phyloP scores from a whole-genome alignment of 2,888 invertebrate species.

The Drosophila limbata region DNA sequence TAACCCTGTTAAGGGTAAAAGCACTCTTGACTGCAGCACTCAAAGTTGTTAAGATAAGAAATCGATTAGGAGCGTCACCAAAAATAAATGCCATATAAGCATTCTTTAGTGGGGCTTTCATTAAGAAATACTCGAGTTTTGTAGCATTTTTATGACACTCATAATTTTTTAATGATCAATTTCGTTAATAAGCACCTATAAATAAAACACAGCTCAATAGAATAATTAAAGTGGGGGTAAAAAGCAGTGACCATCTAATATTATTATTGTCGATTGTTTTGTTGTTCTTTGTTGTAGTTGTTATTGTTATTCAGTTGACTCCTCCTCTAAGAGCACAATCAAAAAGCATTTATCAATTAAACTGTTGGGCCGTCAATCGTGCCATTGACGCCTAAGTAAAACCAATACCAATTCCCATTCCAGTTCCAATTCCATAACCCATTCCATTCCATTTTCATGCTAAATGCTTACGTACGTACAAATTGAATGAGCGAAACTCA shows the following conservation, averaged over 20 bases:
- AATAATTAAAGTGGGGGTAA: slow-evolving; percentile 2
- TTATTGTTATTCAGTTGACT: slow-evolving; percentile 2
- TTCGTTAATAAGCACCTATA: slow-evolving; percentile 78
- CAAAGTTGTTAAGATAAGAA: slow-evolving; percentile 57
- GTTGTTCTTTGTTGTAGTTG: slow-evolving; percentile 14
- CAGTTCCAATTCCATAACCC: slow-evolving; percentile 16
- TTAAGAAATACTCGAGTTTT: slow-evolving; percentile 61
- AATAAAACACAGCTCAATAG: slow-evolving; percentile 33
- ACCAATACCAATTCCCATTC: slow-evolving; percentile 5
- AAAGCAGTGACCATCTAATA: slow-evolving; percentile 44
- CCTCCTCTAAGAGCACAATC: slow-evolving; percentile 32
- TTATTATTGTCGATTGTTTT: slow-evolving; percentile 28
- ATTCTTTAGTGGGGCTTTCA: slow-evolving; percentile 48
- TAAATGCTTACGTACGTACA: slow-evolving; percentile 73
- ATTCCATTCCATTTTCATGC: slow-evolving; percentile 43
- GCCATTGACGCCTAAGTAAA: slow-evolving; percentile 59
- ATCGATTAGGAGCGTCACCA: slow-evolving; percentile 56
- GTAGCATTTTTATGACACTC: slow-evolving; percentile 60
- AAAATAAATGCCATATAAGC: slow-evolving; percentile 41
- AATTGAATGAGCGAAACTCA: slow-evolving; percentile 77
- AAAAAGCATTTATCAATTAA: slow-evolving; percentile 66
- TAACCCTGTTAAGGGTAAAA: not conserved
- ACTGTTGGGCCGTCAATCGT: slow-evolving; percentile 52
- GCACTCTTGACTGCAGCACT: not conserved
- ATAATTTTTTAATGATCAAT: slow-evolving; percentile 83